Base-by-base conservation (phyloP, 1,140 invertebrate genomes). In the Atta texana region DNA sequence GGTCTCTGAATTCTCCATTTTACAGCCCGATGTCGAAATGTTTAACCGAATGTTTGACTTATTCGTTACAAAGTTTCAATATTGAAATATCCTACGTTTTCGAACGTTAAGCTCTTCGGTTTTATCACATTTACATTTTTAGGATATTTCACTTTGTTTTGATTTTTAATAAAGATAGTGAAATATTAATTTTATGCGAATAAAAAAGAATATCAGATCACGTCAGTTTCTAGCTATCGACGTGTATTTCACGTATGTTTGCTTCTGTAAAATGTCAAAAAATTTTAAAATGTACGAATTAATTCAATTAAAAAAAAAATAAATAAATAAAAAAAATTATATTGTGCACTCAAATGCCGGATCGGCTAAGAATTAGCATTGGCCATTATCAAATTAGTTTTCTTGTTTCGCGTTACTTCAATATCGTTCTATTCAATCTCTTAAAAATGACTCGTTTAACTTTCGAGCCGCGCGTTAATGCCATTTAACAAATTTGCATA, bases 1-100 rank as follows among this genome's bases (percentile, higher is more conserved):
- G 69, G 80, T 63, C 80, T 63, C 39, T 34, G 69, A 75, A 84
- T 84, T 75, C 39, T 51, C 80, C 49, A 34, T 84, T 75, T 84
- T 61, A 21, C 55, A 24, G 49, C 39, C 69, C 53, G 28, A 75
- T 31, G 55, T 75, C 69, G 55, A 84, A 75, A 84, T 74, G 69
- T 82, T 72, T 72, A 82, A 82, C 53, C 68, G 81, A 86, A 55
- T 74, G 68, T 87, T 75, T 39, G 63, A 78, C 75, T 84, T 74
- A 84, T 84, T 84, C 55, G 39, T 75, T 74, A 61, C 80, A 74
- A 75, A 75, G 69, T 74, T 75, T n/a, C 80, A 74, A 75, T 84
- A 81, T 81, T 81, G 80, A 21, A 82, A 82, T 74, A 82, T 82
- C 34, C 68, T 49, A 61, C 80, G 28, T 51, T 75, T 51, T 49